phyloP scores from a whole-genome alignment of 1,140 invertebrate species.

The Papilio polyxenes region DNA sequence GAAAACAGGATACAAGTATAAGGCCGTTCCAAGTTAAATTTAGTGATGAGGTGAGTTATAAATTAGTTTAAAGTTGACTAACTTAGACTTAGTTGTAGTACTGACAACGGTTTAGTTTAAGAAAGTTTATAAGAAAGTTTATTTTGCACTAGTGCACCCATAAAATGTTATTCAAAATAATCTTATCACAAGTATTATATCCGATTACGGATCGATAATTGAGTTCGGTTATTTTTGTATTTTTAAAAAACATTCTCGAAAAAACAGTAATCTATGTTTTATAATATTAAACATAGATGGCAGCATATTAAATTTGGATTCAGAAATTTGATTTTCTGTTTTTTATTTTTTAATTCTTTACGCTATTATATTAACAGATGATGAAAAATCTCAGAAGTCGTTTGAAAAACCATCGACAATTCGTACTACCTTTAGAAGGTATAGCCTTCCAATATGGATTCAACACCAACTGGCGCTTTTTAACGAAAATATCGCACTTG shows the following conservation, averaged over 20 bases:
- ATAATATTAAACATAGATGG: too few species aligned
- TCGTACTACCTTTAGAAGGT: constrained; percentile 83
- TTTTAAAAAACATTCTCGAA: too few species aligned
- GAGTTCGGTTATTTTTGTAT: too few species aligned
- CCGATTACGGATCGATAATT: too few species aligned
- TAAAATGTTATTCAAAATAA: too few species aligned
- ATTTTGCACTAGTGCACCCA: too few species aligned
- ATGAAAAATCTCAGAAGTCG: constrained; percentile 83
- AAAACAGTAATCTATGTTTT: too few species aligned
- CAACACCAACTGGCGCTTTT: too few species aligned
- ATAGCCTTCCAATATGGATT: constrained; percentile 89
- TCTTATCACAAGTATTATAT: too few species aligned
- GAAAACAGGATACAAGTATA: constrained; percentile 53
- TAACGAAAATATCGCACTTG: too few species aligned
- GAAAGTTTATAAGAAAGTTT: too few species aligned
- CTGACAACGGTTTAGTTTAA: too few species aligned
- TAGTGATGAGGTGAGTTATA: constrained; percentile 52
- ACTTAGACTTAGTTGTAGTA: neutral
- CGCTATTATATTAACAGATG: constrained; percentile 71
- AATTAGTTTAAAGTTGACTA: neutral
- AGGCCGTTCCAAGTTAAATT: constrained; percentile 75
- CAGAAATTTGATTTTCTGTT: neutral
- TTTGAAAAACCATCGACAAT: constrained; percentile 78
- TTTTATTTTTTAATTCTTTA: neutral
- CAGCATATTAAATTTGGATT: neutral